A percentile compares a stretch with the other conserved stretches of the same genome.
These are phyloP conservation scores for Hypotaenidia okinawae DNA, from an alignment of 2,797 vertebrate species.

Conservation along the genomic window DNA sequence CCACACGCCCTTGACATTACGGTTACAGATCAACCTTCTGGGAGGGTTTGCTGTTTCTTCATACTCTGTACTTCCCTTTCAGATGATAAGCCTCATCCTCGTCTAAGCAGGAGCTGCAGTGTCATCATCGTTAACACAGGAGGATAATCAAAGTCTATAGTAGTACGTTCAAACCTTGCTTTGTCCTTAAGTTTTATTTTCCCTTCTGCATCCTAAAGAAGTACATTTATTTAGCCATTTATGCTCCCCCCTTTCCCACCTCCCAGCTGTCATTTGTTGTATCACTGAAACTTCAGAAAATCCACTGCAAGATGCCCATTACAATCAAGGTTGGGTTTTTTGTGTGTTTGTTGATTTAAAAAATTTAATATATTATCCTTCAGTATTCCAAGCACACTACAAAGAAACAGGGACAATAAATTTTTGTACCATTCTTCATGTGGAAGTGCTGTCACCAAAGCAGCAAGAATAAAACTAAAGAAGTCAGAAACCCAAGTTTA, in stretches of 20 bases:
- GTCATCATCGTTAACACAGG: not conserved
- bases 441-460: not conserved
- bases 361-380: not conserved
- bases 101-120: not conserved
- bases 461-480: not conserved
- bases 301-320: not conserved
- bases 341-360: not conserved
- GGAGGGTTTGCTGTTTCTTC: not conserved
- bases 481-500: not conserved
- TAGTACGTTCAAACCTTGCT: not conserved
- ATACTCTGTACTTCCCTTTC: not conserved
- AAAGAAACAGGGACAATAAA: not conserved
- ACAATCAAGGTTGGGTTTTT: not conserved
- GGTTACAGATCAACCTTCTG: not conserved
- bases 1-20: rapidly evolving
- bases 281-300: not conserved
- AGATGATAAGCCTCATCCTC: not conserved
- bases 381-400: not conserved
- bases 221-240: not conserved
- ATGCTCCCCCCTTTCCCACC: not conserved
- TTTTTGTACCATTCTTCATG: not conserved
- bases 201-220: not conserved
- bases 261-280: not conserved
- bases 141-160: not conserved
- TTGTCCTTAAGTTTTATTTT: not conserved